Base-by-base conservation (phyloP, 2,888 invertebrate genomes). In the Alentia gelatinosa region DNA sequence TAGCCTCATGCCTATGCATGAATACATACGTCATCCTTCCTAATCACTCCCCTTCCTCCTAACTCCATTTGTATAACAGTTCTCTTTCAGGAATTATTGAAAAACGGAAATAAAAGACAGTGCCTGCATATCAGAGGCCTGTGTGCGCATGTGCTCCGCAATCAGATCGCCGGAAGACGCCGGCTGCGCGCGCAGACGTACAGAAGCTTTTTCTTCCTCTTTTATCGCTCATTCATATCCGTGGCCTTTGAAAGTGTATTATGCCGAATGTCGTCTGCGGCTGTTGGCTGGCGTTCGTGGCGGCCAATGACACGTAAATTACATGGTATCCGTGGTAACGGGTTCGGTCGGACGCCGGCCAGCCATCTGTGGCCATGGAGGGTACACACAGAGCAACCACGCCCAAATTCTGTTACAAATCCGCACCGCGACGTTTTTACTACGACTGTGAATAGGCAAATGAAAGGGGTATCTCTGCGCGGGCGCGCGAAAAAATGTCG, bases 401-500 rank as follows among this genome's bases (percentile, higher is more conserved):
- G 79, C 79, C 79, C 79, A 79, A 79, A 79, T 79, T 79, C 79
- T 79, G 79, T 79, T 79, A 79, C 79, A 79, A 79, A 35, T 79
- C n/a, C 35, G 37, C 37, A 12, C 39, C 39, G n/a, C 23, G 39
- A 79, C 0, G 1, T 79, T 79, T 79, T 79, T 79, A 37, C 79
- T 79, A 37, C 79, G 79, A 79, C 23, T 79, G 79, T 35, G 79
- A 35, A 79, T 79, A 79, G 39, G n/a, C 37, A 39, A 79, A 79
- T 79, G 79, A 79, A 79, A 79, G 79, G 79, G 79, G 79, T 79
- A 79, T 79, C 79, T 79, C 79, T 79, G 79, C 39, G 15, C 79
- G 15, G 79, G 12, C 79, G 26, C 39, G n/a, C 79, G 79, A 79
- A 79, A 79, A 79, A 79, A 35, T 35, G 37, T 39, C 79, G 39